Base-by-base conservation (phyloP, 2,888 invertebrate genomes). In the Noctua fimbriata region DNA sequence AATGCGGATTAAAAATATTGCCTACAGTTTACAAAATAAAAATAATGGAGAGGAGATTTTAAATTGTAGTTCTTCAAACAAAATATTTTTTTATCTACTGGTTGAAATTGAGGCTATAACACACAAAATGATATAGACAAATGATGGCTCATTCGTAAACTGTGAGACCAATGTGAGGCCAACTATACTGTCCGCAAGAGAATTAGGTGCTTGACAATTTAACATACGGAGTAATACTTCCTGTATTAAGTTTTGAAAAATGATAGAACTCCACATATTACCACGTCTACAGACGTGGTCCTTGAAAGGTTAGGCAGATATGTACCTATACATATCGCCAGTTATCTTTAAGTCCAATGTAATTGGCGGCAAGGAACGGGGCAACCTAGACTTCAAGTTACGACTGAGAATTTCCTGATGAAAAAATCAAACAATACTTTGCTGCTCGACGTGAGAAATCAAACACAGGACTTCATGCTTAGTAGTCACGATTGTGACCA, bases 81-180 rank as follows among this genome's bases (percentile, higher is more conserved):
- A 7, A 16, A 16, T 16, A 36, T 14, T 14, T 58, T 14, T n/a
- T 58, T 14, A n/a, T 12, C n/a, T 67, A n/a, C 2, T 47, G 2
- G 2, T 18, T 18, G 44, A 5, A 41, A 10, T 60, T 60, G 16
- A 28, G 60, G 12, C 6, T 69, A n/a, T 44, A 5, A 21, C 14
- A 5, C 47, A 52, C 58, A 49, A 75, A 73, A 75, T 55, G 49
- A 63, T 67, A 44, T 16, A 75, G 76, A 81, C 78, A 83, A 81
- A 81, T 79, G 75, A 69, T 18, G 69, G 24, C 81, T 66, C 65
- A 16, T 21, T 65, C 78, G 60, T 73, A 78, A 77, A 63, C 44
- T 65, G 28, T 6, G 16, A 63, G 36, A 78, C 55, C 67, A 75
- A 82, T 79, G 79, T 75, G 72, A 49, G 76, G 69, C 41, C 60